Evolutionary conservation across 2,888 invertebrate genomes (phyloP).

Genomic region (Craniophora ligustri): DNA sequence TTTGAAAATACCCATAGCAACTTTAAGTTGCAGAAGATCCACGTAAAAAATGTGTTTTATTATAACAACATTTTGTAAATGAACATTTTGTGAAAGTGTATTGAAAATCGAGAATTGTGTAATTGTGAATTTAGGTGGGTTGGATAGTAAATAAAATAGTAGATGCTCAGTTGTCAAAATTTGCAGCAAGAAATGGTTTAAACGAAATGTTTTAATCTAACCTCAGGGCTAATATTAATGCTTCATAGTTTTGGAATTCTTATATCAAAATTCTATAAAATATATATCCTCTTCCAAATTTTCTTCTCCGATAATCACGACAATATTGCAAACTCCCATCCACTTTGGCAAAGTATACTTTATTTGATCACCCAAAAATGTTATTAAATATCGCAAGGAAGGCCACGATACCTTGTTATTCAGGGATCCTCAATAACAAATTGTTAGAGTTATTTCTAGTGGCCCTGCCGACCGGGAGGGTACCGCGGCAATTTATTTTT

Average conservation of each 20-base stretch:
- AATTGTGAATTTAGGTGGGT: too few species aligned
- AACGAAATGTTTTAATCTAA: not conserved
- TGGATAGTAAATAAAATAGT: too few species aligned
- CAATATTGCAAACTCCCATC: slow-evolving; percentile 44
- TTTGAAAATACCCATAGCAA: too few species aligned
- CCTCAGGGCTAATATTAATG: not conserved
- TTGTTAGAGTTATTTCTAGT: slow-evolving; percentile 73
- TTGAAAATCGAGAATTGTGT: too few species aligned
- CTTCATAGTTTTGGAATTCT: not conserved
- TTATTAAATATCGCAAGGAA: slow-evolving; percentile 55
- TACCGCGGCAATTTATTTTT: slow-evolving; percentile 82
- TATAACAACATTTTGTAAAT: too few species aligned
- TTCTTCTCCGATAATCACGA: slow-evolving; percentile 40
- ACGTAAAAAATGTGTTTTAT: too few species aligned
- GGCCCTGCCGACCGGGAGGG: slow-evolving; percentile 58
- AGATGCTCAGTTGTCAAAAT: too few species aligned
- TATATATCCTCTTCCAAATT: slow-evolving; percentile 19
- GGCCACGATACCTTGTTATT: slow-evolving; percentile 63
- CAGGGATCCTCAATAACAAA: slow-evolving; percentile 77
- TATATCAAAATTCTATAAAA: not conserved
- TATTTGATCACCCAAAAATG: slow-evolving; percentile 51
- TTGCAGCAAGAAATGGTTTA: not conserved
- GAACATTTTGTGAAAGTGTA: too few species aligned
- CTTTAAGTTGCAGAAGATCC: too few species aligned
- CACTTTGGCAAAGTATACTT: slow-evolving; percentile 49